Evolutionary conservation across 2,113 vertebrate species (phyloP), one percentile per base, ranked within the genome.

Genomic region (Dromas ardeola): DNA sequence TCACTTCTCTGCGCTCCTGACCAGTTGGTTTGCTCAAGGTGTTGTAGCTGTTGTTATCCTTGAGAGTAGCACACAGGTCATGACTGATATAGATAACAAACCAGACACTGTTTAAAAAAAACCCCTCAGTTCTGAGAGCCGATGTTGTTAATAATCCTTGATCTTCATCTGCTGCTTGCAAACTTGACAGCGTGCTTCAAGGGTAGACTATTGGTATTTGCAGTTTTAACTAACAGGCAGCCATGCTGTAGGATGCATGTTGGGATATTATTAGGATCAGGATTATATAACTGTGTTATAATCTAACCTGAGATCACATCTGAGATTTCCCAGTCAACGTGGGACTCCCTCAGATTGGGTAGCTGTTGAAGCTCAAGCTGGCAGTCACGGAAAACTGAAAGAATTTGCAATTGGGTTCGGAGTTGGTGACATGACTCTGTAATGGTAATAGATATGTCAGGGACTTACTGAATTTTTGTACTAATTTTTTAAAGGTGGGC

Each of bases 21-120:
- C 88, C 43, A 76, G 81, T 17, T 94, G 40, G 34, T 94, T 96
- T 97, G 52, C 86, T 95, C 61, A 96, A 91, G 83, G 83, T 94
- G 83, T 29, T 91, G 73, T 76, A 94, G 56, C 66, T 93, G 56
- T 65, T 87, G 21, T 74, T 91, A 61, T 76, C 77, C 86, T 95
- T 91, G 93, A 94, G 81, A 91, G n/a, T 67, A 72, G 69, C 65
- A 86, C 65, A 72, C 30, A 50, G 73, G 88, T 95, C 84, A 88
- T 2, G n/a, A 73, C 59, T 94, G 73, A 91, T 69, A n/a, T 0
- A 89, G 83, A 95, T 92, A 94, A 93, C 34, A 77, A 79, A 84
- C 34, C 61, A 93, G 70, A 67, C 72, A 66, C 26, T 74, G 63
- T 85, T 92, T 77, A 66, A 70, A 79, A 67, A 43, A 38, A 0